A percentile compares a stretch with the other conserved stretches of the same genome.
Conservation (phyloP, 2,888 invertebrate genomes). For the Polymixis flavicincta region DNA sequence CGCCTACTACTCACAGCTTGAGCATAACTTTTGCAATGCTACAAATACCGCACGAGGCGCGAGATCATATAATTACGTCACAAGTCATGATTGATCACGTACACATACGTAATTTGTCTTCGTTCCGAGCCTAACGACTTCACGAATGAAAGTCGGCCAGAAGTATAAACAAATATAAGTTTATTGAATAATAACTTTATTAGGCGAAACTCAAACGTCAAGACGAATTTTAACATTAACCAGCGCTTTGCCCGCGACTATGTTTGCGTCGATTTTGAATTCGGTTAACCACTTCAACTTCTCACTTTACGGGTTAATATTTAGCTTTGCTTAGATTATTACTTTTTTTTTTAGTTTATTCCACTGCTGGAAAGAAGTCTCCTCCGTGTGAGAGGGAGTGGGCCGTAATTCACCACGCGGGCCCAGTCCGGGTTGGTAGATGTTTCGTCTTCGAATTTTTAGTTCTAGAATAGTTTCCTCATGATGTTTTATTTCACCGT, state of each 20-base stretch:
- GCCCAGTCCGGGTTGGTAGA: no score
- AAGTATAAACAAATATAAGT: constrained; percentile 39
- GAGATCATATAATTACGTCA: constrained; percentile 58
- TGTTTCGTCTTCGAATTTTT: no score
- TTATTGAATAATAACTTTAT: constrained; percentile 5
- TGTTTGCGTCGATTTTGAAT: neutral
- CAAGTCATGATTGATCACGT: constrained; percentile 57
- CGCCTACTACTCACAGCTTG: neutral
- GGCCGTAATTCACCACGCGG: no score
- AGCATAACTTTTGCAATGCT: constrained; percentile 52
- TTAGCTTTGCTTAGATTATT: neutral
- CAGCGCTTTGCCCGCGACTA: neutral
- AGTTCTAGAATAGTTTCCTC: no score
- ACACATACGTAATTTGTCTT: constrained; percentile 55
- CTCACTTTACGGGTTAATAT: no score
- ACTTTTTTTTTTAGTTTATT: neutral
- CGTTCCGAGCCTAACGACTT: constrained; percentile 52
- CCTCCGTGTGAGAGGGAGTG: no score
- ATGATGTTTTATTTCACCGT: no score
- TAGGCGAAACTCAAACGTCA: neutral
- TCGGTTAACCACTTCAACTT: neutral
- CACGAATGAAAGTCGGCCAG: constrained; percentile 41
- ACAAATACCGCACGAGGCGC: constrained; percentile 25
- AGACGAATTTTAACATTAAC: neutral
- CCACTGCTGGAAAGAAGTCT: no score